Conservation (phyloP, 1,140 invertebrate species). For the Sinonovacula constricta region DNA sequence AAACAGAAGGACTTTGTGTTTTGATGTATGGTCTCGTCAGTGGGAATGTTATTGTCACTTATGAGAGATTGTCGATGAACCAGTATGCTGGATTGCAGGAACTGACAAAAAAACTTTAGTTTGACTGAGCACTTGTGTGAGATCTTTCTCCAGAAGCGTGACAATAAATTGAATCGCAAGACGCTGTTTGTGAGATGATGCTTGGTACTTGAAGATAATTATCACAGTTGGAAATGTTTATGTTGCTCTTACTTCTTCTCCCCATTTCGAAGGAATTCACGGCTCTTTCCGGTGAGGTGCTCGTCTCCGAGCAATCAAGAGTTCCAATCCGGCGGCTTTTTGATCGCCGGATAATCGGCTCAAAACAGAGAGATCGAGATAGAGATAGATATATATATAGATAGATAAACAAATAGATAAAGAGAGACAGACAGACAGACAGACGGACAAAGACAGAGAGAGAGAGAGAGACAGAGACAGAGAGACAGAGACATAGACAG, state of each 20-base stretch:
- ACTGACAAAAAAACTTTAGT: constrained; percentile 19
- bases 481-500: too few relatives aligned
- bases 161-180: constrained; percentile 3
- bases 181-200: constrained; percentile 26
- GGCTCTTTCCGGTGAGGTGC: neutral
- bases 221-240: constrained; percentile 8
- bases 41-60: constrained; percentile 5
- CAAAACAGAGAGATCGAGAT: too few relatives aligned
- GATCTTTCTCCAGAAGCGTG: neutral
- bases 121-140: neutral
- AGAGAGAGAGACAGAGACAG: constrained; percentile 83
- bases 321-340: constrained; percentile 2
- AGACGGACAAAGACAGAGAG: constrained; percentile 92
- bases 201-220: constrained; percentile 8
- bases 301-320: neutral
- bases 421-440: too few relatives aligned
- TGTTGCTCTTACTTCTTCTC: constrained; percentile 3
- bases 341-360: constrained; percentile 52
- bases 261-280: constrained; percentile 15
- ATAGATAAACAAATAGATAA: too few relatives aligned
- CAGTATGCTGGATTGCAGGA: neutral
- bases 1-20: neutral
- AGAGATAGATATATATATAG: too few relatives aligned
- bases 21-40: constrained; percentile 19
- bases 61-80: constrained; percentile 28